Evolutionary conservation across 2,888 invertebrate genomes (phyloP).

Genomic region (Nineta flava): DNA sequence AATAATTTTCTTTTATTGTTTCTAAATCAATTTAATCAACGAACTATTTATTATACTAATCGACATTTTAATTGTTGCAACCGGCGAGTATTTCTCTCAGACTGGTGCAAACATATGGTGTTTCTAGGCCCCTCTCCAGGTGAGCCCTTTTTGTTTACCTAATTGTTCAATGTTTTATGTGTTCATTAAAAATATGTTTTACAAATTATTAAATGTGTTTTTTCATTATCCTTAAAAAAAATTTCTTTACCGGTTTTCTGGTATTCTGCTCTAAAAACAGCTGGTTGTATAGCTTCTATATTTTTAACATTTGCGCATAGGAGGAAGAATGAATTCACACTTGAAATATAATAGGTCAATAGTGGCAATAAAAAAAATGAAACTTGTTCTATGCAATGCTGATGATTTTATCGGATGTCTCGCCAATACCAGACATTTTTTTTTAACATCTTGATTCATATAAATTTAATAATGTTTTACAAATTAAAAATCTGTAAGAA

Average conservation of each 20-base stretch:
- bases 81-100: constrained; percentile 1
- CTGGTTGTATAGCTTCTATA: too few species aligned
- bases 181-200: too few species aligned
- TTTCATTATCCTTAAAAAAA: too few species aligned
- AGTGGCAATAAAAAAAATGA: background rate
- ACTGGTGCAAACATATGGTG: constrained; percentile 9
- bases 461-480: too few species aligned
- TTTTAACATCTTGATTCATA: too few species aligned
- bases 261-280: too few species aligned
- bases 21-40: background rate
- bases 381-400: background rate
- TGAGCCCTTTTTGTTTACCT: background rate
- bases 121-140: constrained; percentile 5
- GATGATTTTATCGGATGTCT: too few species aligned
- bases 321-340: background rate
- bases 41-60: background rate
- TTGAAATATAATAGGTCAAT: background rate
- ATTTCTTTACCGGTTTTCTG: too few species aligned
- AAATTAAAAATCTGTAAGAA: too few species aligned
- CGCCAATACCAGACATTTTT: too few species aligned
- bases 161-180: background rate
- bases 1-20: background rate
- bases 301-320: background rate
- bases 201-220: too few species aligned
- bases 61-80: background rate